These are phyloP conservation scores for Uropsilus gracilis DNA, from an alignment of 2,113 vertebrate genomes.

Conservation along the genomic window DNA sequence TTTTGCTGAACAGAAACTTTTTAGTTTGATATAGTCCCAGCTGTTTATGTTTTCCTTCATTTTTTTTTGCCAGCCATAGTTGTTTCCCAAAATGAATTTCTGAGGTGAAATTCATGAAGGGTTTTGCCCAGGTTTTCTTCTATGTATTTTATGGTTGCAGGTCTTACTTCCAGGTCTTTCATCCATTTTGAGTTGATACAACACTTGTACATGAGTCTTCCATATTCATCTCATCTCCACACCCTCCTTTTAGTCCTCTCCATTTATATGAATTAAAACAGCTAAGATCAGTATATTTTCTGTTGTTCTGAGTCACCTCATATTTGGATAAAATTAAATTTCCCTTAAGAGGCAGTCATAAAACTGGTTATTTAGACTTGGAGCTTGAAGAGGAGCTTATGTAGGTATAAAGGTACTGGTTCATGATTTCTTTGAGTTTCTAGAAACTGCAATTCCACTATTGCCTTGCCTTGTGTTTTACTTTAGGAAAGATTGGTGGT, in stretches of 20 bases:
- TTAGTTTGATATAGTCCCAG: too few relatives aligned
- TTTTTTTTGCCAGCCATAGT: too few relatives aligned
- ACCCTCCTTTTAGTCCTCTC: background rate
- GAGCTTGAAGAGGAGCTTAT: background rate
- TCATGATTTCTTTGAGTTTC: background rate
- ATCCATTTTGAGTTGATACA: too few relatives aligned
- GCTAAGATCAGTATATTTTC: background rate
- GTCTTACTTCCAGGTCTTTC: too few relatives aligned
- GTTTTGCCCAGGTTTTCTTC: too few relatives aligned
- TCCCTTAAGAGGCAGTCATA: background rate
- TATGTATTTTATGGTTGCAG: too few relatives aligned
- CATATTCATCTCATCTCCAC: background rate
- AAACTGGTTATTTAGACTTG: background rate
- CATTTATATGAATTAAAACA: background rate
- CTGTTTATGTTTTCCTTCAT: too few relatives aligned
- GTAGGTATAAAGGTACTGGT: background rate
- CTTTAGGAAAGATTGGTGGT: background rate
- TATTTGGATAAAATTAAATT: background rate
- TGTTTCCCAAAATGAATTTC: too few relatives aligned
- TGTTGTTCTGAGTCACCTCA: background rate
- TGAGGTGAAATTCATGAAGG: too few relatives aligned
- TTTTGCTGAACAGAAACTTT: too few relatives aligned
- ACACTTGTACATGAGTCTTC: background rate
- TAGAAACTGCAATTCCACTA: background rate
- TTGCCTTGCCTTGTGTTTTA: background rate